Conservation (phyloP, 1,140 invertebrate genomes). For the Ganaspis sp. region DNA sequence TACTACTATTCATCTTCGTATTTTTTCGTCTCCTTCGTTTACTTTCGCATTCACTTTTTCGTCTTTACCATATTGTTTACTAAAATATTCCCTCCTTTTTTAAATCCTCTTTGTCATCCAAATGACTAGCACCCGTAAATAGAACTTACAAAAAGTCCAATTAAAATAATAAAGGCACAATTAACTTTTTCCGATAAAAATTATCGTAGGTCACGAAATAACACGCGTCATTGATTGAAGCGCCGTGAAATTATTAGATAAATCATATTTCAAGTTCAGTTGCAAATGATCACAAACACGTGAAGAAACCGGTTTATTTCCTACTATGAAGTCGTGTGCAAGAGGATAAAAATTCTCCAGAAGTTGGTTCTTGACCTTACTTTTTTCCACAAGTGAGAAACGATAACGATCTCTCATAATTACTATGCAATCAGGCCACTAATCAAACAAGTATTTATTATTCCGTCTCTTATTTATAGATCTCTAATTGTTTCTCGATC, state of each 20-base stretch:
- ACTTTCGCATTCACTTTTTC: no score
- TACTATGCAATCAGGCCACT: constrained; percentile 49
- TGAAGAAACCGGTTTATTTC: constrained; percentile 57
- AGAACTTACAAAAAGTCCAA: no score
- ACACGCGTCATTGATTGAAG: neutral
- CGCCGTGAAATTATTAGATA: neutral
- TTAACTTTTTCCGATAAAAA: neutral
- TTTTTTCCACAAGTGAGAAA: constrained; percentile 42
- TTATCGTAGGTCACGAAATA: constrained; percentile 40
- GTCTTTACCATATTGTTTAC: no score
- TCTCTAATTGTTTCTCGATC: neutral
- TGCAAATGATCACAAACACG: constrained; percentile 50
- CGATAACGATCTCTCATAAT: constrained; percentile 49
- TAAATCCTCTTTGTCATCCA: no score
- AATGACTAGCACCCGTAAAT: no score
- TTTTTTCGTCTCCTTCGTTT: no score
- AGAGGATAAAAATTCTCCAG: constrained; percentile 47
- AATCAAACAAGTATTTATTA: constrained; percentile 29
- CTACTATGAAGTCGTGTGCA: neutral
- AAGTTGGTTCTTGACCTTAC: constrained; percentile 48
- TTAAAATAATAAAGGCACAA: no score
- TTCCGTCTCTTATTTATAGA: constrained; percentile 18
- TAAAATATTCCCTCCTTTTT: no score
- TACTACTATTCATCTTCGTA: no score
- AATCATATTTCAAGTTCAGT: constrained; percentile 46